Base-by-base conservation (phyloP, 1,140 invertebrate species). In the Lerema accius region DNA sequence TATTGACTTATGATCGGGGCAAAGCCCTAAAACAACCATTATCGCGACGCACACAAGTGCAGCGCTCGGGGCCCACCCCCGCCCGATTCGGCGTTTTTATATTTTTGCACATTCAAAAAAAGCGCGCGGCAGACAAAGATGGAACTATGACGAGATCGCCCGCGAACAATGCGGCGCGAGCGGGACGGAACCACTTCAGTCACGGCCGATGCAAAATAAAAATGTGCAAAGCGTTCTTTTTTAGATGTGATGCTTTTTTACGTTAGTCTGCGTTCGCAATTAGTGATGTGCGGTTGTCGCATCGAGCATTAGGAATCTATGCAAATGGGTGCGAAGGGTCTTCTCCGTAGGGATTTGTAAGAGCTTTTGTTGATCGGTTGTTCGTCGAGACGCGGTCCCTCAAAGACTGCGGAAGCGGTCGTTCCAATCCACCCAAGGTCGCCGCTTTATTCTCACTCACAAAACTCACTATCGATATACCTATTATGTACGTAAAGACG, bases 101-200 rank as follows among this genome's bases (percentile, higher is more conserved):
- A 90, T 90, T 89, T 88, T 90, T 89, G 84, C 86, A 89, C 86
- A 87, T 86, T 89, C 78, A 86, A 88, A 90, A 89, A 89, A 89
- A 89, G 80, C 48, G 70, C 73, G 84, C 73, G 78, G 71, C 76
- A 90, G 87, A 90, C 84, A 90, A 90, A 90, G 87, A 90, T 86
- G 87, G 84, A 90, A 69, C 83, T 84, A 86, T 89, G 87, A 89
- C 80, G 83, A 80, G 79, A 76, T 71, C 72, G 71, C 65, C 71
- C 64, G 16, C 55, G 62, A 87, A 89, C 86, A 90, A 90, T 89
- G 71, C 71, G 58, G 87, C 63, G 78, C 58, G 72, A 90, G 82
- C 78, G 82, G 78, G 88, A 90, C 80, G 71, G 76, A 72, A 65
- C 53, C 79, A 77, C 69, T 82, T 81, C 81, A 85, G 81, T 87